Evolutionary conservation across 37 sponge, comb jelly and placozoan genomes (phyloP).

Genomic region (Theonella swinhoei): DNA sequence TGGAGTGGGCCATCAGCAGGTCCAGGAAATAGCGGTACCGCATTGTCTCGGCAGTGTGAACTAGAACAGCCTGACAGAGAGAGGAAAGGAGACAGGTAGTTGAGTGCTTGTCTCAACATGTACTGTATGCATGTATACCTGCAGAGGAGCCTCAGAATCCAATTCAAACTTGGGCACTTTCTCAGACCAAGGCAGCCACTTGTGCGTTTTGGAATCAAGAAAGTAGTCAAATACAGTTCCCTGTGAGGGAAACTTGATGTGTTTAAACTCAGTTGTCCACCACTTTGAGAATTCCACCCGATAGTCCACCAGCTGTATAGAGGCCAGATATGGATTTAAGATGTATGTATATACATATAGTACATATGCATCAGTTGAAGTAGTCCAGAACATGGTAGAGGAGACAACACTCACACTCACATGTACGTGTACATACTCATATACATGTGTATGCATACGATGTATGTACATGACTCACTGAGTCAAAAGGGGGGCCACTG

Average conservation of each 20-base stretch:
- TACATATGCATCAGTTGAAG: not conserved
- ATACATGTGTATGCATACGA: not conserved
- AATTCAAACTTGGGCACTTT: conserved; percentile 91
- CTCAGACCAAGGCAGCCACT: conserved; percentile 92
- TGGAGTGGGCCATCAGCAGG: conserved; percentile 87
- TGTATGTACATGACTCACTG: not conserved
- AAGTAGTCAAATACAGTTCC: conserved; percentile 99
- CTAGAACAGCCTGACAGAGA: conserved; percentile 74
- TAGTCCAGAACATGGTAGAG: not conserved
- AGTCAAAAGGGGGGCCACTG: not conserved
- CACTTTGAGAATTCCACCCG: conserved; percentile 98
- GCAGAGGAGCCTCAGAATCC: conserved; percentile 94
- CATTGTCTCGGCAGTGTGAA: conserved; percentile 90
- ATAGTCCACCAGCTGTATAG: conserved; percentile 89
- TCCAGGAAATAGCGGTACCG: conserved; percentile 85
- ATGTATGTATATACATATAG: not conserved
- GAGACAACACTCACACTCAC: not conserved
- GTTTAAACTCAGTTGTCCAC: conserved; percentile 98
- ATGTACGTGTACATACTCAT: not conserved
- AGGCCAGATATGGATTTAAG: not conserved
- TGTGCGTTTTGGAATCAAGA: conserved; percentile 86
- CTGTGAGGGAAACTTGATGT: conserved; percentile 97
- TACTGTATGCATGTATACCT: conserved; percentile 49
- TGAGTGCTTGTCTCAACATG: not conserved
- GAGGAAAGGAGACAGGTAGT: not conserved